Evolutionary conservation across 2,797 vertebrate species (phyloP).

Genomic region (Florisuga fusca): DNA sequence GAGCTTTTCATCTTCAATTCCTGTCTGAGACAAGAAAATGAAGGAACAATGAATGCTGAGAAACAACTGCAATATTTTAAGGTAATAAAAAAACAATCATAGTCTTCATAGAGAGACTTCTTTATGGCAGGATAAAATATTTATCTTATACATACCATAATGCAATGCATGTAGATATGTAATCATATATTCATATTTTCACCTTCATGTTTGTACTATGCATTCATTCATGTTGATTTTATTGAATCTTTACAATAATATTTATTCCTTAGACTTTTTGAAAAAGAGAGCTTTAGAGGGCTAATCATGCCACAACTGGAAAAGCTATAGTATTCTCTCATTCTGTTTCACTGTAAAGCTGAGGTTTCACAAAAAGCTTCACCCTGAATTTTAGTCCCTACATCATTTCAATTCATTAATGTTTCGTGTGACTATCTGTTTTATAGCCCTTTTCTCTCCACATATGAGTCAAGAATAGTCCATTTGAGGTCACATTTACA

Average conservation of each 20-base stretch:
- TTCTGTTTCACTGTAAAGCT: neutral
- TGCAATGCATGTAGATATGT: slow-evolving; percentile 50
- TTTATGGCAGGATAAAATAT: slow-evolving; percentile 73
- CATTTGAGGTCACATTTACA: neutral
- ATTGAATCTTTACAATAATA: neutral
- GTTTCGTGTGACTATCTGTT: neutral
- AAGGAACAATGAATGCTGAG: slow-evolving; percentile 80
- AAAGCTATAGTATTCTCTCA: neutral
- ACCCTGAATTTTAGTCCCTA: neutral
- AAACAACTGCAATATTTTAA: slow-evolving; percentile 87
- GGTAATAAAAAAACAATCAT: slow-evolving; percentile 84
- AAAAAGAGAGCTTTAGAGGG: neutral
- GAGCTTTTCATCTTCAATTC: slow-evolving; percentile 99
- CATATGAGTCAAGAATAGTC: neutral
- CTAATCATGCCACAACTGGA: neutral
- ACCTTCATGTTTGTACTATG: slow-evolving; percentile 41
- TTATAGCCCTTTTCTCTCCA: neutral
- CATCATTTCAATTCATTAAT: neutral
- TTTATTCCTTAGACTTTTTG: neutral
- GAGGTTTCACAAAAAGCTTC: neutral
- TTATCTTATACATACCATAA: slow-evolving; percentile 59
- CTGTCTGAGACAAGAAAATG: slow-evolving; percentile 88
- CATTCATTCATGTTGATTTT: slow-evolving; percentile 43
- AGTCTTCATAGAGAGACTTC: slow-evolving; percentile 64
- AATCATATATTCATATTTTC: slow-evolving; percentile 54